phyloP scores from a whole-genome alignment of 2,888 invertebrate species.

The Homarus gammarus region DNA sequence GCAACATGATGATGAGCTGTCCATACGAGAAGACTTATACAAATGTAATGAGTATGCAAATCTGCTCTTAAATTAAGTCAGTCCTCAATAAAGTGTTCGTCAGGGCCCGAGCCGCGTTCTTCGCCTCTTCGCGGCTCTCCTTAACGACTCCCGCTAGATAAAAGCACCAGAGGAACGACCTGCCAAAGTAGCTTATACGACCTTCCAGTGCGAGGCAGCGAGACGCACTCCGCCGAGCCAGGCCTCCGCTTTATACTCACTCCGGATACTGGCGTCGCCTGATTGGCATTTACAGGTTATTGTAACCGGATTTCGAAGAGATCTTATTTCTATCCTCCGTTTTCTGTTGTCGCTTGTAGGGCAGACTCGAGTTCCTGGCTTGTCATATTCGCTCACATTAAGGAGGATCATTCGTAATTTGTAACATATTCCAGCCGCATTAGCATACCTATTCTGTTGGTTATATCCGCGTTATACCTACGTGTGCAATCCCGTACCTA shows the following conservation, averaged over 20 bases:
- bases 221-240: slow-evolving; percentile 8
- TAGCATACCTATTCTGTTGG: slow-evolving; percentile 67
- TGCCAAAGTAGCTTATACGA: slow-evolving; percentile 35
- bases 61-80: slow-evolving; percentile 60
- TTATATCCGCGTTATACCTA: slow-evolving; percentile 70
- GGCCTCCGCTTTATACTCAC: slow-evolving; percentile 40
- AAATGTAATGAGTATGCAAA: slow-evolving; percentile 68
- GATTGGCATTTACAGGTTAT: slow-evolving; percentile 59
- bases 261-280: slow-evolving; percentile 22
- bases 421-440: slow-evolving; percentile 58
- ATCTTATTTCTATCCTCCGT: slow-evolving; percentile 18
- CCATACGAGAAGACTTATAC: slow-evolving; percentile 42
- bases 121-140: slow-evolving; percentile 41
- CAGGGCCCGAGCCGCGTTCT: slow-evolving; percentile 49
- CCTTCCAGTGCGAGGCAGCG: slow-evolving; percentile 30
- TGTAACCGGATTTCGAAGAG: slow-evolving; percentile 45
- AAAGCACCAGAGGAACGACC: slow-evolving; percentile 59
- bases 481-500: slow-evolving; percentile 66
- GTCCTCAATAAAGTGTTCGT: slow-evolving; percentile 64
- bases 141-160: slow-evolving; percentile 58
- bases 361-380: slow-evolving; percentile 17
- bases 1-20: slow-evolving; percentile 49
- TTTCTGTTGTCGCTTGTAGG: slow-evolving; percentile 16
- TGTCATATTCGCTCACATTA: slow-evolving; percentile 62
- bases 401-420: slow-evolving; percentile 60